A percentile compares a stretch with the other conserved stretches of the same genome.
phyloP scores from a whole-genome alignment of 2,113 vertebrate species.

The Cochlearius cochlearius region DNA sequence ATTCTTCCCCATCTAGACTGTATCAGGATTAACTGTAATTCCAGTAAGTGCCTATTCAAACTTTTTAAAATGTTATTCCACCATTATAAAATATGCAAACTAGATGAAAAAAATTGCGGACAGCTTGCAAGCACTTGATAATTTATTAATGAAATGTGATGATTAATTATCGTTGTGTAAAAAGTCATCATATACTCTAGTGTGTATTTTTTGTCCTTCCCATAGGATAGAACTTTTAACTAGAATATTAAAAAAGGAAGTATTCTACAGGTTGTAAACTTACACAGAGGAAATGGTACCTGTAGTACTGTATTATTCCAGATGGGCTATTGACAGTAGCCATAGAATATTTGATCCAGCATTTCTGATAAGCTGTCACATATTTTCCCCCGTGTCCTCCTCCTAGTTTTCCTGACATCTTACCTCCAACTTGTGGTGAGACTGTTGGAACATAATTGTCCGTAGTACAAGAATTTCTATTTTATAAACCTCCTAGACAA shows the following conservation, averaged over 20 bases:
- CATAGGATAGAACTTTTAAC: not conserved
- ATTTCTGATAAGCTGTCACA: not conserved
- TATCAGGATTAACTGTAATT: slow-evolving; percentile 99
- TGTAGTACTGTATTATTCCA: not conserved
- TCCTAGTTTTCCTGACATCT: not conserved
- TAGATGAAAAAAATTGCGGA: slow-evolving; percentile 60
- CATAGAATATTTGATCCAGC: not conserved
- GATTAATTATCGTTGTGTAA: slow-evolving; percentile 74
- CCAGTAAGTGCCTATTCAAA: slow-evolving; percentile 99
- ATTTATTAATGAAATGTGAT: slow-evolving; percentile 54
- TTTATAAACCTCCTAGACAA: not conserved
- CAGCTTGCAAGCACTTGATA: slow-evolving; percentile 50
- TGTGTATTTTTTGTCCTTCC: not conserved
- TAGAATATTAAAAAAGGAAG: not conserved
- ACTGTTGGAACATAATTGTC: not conserved
- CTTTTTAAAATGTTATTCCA: slow-evolving; percentile 89
- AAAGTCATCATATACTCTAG: slow-evolving; percentile 69
- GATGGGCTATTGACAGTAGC: not conserved
- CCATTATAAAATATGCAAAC: slow-evolving; percentile 74
- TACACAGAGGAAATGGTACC: not conserved
- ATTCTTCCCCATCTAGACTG: slow-evolving; percentile 99
- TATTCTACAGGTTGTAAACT: not conserved
- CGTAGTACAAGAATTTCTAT: not conserved
- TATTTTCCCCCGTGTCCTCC: not conserved
- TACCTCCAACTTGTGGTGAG: not conserved